Conservation (phyloP, 2,888 invertebrate species). For the Chaetogeoica ovagalla region DNA sequence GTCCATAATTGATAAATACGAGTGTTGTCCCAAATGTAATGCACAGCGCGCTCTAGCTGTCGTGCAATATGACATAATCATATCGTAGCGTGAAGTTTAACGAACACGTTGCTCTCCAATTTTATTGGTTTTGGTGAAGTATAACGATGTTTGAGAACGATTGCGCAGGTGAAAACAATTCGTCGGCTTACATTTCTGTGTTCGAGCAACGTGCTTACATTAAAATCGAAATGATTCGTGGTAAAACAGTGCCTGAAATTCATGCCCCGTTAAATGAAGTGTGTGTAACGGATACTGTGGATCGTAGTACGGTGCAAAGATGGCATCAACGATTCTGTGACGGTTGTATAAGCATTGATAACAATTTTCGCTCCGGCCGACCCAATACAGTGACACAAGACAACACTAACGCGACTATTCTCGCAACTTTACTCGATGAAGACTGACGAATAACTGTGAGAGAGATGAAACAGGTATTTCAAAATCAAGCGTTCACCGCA, state of each 20-base stretch:
- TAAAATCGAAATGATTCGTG: background rate
- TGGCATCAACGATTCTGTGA: background rate
- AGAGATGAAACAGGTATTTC: background rate
- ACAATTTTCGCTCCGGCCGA: background rate
- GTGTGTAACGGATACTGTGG: background rate
- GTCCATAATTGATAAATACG: background rate
- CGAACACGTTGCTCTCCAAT: no score
- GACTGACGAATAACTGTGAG: background rate
- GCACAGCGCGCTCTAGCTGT: no score
- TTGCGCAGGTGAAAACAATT: no score
- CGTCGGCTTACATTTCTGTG: no score
- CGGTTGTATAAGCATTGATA: no score
- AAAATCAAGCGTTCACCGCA: background rate
- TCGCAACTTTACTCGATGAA: background rate
- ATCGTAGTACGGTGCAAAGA: constrained; percentile 7
- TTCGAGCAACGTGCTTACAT: no score
- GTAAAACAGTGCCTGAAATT: constrained; percentile 20
- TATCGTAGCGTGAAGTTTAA: no score
- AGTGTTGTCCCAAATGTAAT: no score
- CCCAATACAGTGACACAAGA: constrained; percentile 3
- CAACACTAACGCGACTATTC: background rate
- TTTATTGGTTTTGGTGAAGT: no score
- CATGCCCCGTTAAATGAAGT: constrained; percentile 5
- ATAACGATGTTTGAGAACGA: no score
- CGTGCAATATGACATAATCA: no score